phyloP scores from a whole-genome alignment of 2,888 invertebrate species.

The Pterobdella sp. region DNA sequence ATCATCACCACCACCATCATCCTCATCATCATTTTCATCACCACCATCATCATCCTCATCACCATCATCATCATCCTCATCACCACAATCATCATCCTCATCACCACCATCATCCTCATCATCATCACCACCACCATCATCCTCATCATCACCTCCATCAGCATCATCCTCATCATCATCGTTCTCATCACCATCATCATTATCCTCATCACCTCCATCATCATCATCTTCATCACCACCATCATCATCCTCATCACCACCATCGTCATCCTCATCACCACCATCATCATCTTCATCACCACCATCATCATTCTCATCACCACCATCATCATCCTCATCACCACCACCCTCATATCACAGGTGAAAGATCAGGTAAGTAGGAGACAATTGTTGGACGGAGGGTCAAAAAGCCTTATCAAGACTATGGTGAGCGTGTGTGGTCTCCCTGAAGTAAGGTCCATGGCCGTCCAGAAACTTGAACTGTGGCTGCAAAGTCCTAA shows the following conservation, averaged over 20 bases:
- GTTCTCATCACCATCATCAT: not conserved
- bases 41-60: not conserved
- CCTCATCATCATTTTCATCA: not conserved
- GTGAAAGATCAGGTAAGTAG: conserved; percentile 78
- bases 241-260: not conserved
- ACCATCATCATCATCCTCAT: not conserved
- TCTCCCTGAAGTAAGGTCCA: conserved; percentile 72
- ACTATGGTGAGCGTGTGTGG: conserved; percentile 77
- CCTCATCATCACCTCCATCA: not conserved
- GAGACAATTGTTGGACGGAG: conserved; percentile 67
- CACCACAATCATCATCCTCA: not conserved
- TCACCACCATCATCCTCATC: not conserved
- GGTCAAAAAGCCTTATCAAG: conserved; percentile 76
- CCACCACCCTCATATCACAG: conserved; percentile 71
- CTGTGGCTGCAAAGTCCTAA: conserved; percentile 93
- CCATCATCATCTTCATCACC: not conserved
- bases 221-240: not conserved
- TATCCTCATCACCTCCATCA: not conserved
- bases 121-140: not conserved
- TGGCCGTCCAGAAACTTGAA: conserved; percentile 73
- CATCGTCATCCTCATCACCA: not conserved
- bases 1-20: not conserved
- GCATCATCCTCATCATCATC: not conserved
- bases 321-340: not conserved
- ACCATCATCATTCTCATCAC: conserved; percentile 52